Evolutionary conservation across 1,140 invertebrate species (phyloP), one percentile per base, ranked within the genome.

Genomic region (Drosophila ambigua): DNA sequence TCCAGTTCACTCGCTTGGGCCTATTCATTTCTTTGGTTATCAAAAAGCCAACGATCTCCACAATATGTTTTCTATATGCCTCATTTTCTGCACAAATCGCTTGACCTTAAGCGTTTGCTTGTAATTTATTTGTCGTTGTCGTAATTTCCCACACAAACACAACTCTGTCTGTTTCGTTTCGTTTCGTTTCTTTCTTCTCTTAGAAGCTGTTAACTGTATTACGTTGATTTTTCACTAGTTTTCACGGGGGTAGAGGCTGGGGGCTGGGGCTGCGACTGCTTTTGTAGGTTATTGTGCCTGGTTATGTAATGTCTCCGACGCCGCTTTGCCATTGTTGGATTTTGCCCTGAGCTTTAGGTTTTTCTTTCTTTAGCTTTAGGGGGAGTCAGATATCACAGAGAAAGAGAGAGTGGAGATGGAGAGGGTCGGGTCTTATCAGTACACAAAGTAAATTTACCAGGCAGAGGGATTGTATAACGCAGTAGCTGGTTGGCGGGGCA

Each of bases 31-130:
- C 79, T 87, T 87, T 78, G 59, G 65, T 72, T 87, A 85, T 82
- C 74, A 81, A 58, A 71, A 71, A 69, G 67, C 63, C 65, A 87
- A 58, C 68, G 65, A 64, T 64, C 63, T 60, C 64, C 50, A 80
- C 81, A 85, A 85, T 85, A 85, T 82, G 83, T 85, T 85, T 85
- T 85, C 82, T 85, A 87, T 81, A 82, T 87, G 82, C 73, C 81
- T 87, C 84, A 87, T 85, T 85, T 71, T 87, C 81, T 87, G 82
- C 78, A 77, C 81, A 85, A 87, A 85, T 85, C 81, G 79, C 78
- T 85, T 85, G 81, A 85, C 81, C 81, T 85, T 85, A 85, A 85
- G 81, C 81, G 79, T 85, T 85, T 74, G 26, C 31, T 79, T 81
- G 82, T 85, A 85, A 85, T 85, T 87, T 82, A 85, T 85, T 85